Percentiles rank a stretch among this genome's conserved stretches.
Evolutionary conservation across 2,888 invertebrate genomes (phyloP).

Genomic region (Pseudococcus viburni): DNA sequence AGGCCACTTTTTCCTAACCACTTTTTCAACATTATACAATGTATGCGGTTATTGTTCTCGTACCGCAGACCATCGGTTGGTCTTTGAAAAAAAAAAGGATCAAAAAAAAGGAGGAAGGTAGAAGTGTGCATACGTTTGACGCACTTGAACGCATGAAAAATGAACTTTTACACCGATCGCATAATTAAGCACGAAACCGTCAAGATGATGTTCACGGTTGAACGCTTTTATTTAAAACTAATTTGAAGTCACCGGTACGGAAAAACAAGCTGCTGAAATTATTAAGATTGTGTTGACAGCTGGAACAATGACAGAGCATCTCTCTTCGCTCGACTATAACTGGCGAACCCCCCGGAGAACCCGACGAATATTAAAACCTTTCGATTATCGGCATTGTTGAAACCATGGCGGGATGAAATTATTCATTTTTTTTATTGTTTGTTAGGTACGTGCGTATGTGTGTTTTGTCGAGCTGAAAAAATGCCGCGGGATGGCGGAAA

Average conservation of each 20-base stretch:
- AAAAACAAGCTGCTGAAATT: conserved; percentile 65
- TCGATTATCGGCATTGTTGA: neutral
- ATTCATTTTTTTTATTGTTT: conserved; percentile 14
- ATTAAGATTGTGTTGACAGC: conserved; percentile 65
- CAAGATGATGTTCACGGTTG: conserved; percentile 64
- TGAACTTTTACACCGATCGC: conserved; percentile 65
- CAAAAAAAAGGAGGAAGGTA: neutral
- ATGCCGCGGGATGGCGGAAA: neutral
- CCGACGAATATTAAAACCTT: neutral
- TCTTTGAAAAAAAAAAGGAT: neutral
- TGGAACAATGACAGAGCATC: conserved; percentile 58
- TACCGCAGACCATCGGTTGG: neutral
- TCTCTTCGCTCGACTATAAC: conserved; percentile 3
- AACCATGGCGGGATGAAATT: neutral
- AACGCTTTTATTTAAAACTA: conserved; percentile 64
- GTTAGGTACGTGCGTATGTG: neutral
- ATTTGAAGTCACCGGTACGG: conserved; percentile 63
- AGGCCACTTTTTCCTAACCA: neutral
- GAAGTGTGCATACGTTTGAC: conserved; percentile 37
- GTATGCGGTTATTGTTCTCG: conserved; percentile 3
- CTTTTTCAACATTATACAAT: conserved; percentile 1
- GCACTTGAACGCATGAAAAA: conserved; percentile 63
- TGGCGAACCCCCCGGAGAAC: neutral
- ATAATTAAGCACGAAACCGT: conserved; percentile 64
- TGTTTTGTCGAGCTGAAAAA: conserved; percentile 1